Evolutionary conservation across 2,797 vertebrate genomes (phyloP).

Genomic region (Scolopax rusticola): DNA sequence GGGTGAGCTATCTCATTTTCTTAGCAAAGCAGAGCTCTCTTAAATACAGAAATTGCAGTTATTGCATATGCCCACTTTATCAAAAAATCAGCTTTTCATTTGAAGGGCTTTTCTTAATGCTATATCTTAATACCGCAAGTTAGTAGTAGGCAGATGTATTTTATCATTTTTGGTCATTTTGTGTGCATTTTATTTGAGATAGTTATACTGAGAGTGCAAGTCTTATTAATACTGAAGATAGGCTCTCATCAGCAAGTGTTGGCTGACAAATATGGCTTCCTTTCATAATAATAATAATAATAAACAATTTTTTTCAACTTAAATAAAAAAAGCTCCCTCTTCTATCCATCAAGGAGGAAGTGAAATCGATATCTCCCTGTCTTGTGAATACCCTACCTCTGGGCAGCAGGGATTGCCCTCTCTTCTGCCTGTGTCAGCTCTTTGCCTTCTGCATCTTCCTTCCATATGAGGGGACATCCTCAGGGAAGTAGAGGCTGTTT

Average conservation of each 20-base stretch:
- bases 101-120: constrained; percentile 56
- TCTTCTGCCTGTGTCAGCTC: neutral
- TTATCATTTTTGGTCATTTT: constrained; percentile 46
- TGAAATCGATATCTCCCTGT: neutral
- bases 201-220: neutral
- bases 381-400: accelerated
- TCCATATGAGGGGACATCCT: neutral
- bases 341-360: neutral
- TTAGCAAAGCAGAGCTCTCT: neutral
- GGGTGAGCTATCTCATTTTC: constrained; percentile 67
- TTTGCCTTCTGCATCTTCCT: neutral
- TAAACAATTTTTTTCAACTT: neutral
- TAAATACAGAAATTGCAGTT: neutral
- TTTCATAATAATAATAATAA: neutral
- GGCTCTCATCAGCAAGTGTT: neutral
- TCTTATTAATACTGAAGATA: constrained; percentile 27
- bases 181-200: constrained; percentile 31
- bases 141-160: constrained; percentile 25
- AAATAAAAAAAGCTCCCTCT: neutral
- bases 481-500: accelerated
- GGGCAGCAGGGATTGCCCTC: neutral
- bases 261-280: neutral
- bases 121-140: constrained; percentile 24
- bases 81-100: constrained; percentile 53
- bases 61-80: neutral